Evolutionary conservation across 2,888 invertebrate genomes (phyloP), one percentile per base, ranked within the genome.

Genomic region (Caenorhabditis doughertyi): DNA sequence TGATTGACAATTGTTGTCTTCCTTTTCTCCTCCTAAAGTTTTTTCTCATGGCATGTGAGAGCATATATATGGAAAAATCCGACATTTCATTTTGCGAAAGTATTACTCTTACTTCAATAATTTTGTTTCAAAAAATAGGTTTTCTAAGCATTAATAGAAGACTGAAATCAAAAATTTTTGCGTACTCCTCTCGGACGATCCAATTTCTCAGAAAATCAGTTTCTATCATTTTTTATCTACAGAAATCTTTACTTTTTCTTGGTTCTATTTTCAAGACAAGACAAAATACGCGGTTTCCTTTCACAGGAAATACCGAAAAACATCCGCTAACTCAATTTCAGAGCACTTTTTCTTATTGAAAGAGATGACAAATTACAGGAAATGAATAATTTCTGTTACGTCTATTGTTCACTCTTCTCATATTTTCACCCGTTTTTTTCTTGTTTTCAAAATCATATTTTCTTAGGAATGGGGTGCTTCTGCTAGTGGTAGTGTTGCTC

Each of bases 1-100:
- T 77, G 72, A 65, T 71, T 58, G 76, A 71, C 56, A 72, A 49
- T 53, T 56, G 64, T 35, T 68, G 47, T 35, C 42, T 53, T 51
- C 7, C 7, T 27, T 29, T n/a, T 56, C 21, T 16, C 35, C 25
- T 49, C 62, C 32, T 27, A 16, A 13, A 39, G 42, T 25, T 62
- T 42, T 58, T n/a, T n/a, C n/a, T n/a, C n/a, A n/a, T n/a, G n/a
- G n/a, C 39, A 13, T 13, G 11, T 11, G 16, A 13, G 39, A 39
- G 16, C 3, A 39, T 32, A 32, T 32, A 39, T 13, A 13, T n/a
- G n/a, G n/a, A n/a, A n/a, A n/a, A n/a, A n/a, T 39, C 16, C 13
- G 39, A 39, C 39, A 2, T 39, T 13, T 5, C 39, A 39, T 11
- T 39, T 39, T 39, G 9, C 9, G 13, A 39, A 39, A 39, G n/a